Evolutionary conservation across 2,888 invertebrate genomes (phyloP).

Genomic region (Trachelus iudaicus): DNA sequence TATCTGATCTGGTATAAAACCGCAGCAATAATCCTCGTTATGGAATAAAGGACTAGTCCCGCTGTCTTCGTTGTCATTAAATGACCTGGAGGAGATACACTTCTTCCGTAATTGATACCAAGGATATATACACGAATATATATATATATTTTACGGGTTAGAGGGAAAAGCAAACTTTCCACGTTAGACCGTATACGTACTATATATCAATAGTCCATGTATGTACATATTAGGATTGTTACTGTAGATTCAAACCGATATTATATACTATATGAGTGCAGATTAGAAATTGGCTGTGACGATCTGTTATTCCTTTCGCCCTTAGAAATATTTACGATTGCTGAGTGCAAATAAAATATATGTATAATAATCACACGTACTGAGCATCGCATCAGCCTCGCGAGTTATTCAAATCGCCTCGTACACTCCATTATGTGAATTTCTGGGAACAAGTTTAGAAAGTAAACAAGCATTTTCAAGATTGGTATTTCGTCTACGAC

Average conservation of each 20-base stretch:
- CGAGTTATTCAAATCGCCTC: not conserved
- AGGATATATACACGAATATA: no score
- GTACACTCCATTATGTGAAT: not conserved
- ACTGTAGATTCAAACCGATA: not conserved
- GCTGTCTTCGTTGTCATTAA: not conserved
- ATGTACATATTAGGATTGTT: not conserved
- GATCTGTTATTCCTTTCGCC: not conserved
- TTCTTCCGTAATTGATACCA: not conserved
- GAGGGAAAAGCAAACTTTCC: not conserved
- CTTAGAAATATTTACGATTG: not conserved
- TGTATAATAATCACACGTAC: not conserved
- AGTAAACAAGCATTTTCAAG: not conserved
- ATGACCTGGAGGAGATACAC: not conserved
- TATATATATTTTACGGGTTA: not conserved
- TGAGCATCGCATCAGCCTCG: not conserved
- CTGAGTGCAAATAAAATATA: not conserved
- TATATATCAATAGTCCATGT: not conserved
- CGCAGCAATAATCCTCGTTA: not conserved
- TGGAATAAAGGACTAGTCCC: not conserved
- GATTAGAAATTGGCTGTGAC: not conserved
- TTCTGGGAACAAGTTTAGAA: not conserved
- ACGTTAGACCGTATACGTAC: not conserved
- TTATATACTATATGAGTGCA: not conserved
- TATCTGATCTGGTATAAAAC: not conserved
- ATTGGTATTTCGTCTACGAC: not conserved